Evolutionary conservation across 2,888 invertebrate species (phyloP), one percentile per base, ranked within the genome.

Genomic region (Nemapogon koenigi): DNA sequence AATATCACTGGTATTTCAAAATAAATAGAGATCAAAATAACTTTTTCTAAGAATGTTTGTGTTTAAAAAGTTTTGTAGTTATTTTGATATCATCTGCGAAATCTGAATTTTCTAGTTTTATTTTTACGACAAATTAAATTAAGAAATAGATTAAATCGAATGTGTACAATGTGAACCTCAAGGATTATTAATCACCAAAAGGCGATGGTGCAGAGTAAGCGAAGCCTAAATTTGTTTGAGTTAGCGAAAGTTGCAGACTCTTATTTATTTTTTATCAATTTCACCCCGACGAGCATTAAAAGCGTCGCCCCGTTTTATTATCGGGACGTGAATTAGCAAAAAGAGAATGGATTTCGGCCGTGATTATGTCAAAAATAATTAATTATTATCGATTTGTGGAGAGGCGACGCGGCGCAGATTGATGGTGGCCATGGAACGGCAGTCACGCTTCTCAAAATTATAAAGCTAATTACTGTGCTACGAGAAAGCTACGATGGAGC

Each of bases 291-390:
- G 62, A 50, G 59, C 61, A 53, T 62, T 68, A 72, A 71, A 71
- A 72, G 71, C 73, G 64, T 62, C 66, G 59, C 66, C 58, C 59
- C 61, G 62, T 75, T 78, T 72, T 72, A 76, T 83, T 81, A 78
- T 80, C 73, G 80, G 76, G 79, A 80, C 83, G 76, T 83, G 84
- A 84, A 84, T 83, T 83, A 83, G 82, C 83, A 81, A 82, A 78
- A 83, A 83, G 80, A 82, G 82, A 83, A 81, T 82, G 82, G 83
- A 82, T 79, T 81, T 78, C 61, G 72, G 80, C 70, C 62, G 82
- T 83, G 83, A 84, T 84, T 83, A 84, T 81, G 84, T 83, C 84
- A 83, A 84, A 84, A 84, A 84, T 84, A 84, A 84, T 85, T 84
- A 85, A 84, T 85, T 84, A 84, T 82, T 81, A 82, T 83, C 82